Evolutionary conservation across 2,113 vertebrate genomes (phyloP).

Genomic region (Scartelaos histophorus): DNA sequence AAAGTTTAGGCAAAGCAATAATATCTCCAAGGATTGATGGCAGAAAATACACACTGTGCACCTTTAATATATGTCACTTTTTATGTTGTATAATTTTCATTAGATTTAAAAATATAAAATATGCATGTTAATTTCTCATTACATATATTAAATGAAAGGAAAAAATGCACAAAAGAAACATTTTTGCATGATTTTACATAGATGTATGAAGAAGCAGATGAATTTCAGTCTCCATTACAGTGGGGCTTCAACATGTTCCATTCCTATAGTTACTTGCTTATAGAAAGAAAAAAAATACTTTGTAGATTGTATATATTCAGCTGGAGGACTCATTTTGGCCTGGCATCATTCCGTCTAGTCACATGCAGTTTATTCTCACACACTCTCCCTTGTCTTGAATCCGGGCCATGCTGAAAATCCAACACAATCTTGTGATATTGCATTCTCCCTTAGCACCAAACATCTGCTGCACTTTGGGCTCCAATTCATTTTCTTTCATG

Average conservation of each 20-base stretch:
- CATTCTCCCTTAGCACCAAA: conserved; percentile 9
- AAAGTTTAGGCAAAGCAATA: too few relatives aligned
- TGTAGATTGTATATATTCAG: not conserved
- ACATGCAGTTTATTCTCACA: not conserved
- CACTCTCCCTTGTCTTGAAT: not conserved
- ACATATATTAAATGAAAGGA: too few relatives aligned
- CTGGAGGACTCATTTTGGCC: not conserved
- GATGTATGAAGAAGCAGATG: too few relatives aligned
- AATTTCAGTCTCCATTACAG: not conserved
- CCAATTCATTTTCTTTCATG: conserved; percentile 30
- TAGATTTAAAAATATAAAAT: too few relatives aligned
- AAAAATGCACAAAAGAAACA: too few relatives aligned
- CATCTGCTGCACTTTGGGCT: conserved; percentile 32
- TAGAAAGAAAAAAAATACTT: not conserved
- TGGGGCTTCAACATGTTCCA: not conserved
- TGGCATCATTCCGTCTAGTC: not conserved
- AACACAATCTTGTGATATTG: conserved; percentile 35
- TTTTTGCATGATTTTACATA: too few relatives aligned
- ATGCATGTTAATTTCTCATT: too few relatives aligned
- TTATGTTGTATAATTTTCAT: too few relatives aligned
- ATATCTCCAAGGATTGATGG: too few relatives aligned
- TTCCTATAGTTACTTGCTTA: not conserved
- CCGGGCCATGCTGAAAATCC: conserved; percentile 21
- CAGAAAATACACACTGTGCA: too few relatives aligned
- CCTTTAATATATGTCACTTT: too few relatives aligned